Evolutionary conservation across 1,140 invertebrate genomes (phyloP).

Genomic region (Geopemphigus sp.): DNA sequence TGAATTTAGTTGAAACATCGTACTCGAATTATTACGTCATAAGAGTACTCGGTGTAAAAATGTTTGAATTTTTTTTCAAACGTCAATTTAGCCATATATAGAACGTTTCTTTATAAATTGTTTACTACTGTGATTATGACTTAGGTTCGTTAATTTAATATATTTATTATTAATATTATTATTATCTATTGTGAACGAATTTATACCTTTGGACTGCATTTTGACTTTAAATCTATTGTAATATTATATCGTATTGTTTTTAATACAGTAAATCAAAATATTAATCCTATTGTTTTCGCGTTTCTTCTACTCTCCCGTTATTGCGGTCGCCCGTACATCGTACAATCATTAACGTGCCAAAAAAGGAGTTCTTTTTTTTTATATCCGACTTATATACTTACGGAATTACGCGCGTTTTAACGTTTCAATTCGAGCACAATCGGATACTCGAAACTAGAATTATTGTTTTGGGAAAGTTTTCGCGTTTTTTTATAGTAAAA

Average conservation of each 20-base stretch:
- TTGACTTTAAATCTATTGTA: constrained; percentile 40
- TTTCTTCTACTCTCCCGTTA: not conserved
- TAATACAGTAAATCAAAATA: constrained; percentile 33
- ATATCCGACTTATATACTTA: too few relatives aligned
- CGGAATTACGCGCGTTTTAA: too few relatives aligned
- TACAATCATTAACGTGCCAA: too few relatives aligned
- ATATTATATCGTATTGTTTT: constrained; percentile 37
- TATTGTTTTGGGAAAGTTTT: too few relatives aligned
- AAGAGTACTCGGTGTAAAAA: constrained; percentile 15
- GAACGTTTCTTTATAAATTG: constrained; percentile 33
- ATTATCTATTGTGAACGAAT: constrained; percentile 45
- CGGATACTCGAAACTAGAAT: too few relatives aligned
- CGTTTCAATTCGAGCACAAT: too few relatives aligned
- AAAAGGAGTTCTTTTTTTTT: too few relatives aligned
- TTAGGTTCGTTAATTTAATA: constrained; percentile 26
- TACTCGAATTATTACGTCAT: constrained; percentile 29
- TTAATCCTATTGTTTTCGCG: not conserved
- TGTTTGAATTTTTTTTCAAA: constrained; percentile 6
- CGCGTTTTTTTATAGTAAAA: too few relatives aligned
- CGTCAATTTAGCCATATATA: not conserved
- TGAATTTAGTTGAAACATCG: constrained; percentile 5
- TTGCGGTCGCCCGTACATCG: not conserved
- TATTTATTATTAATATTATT: constrained; percentile 39
- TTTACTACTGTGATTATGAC: constrained; percentile 38
- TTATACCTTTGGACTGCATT: constrained; percentile 47